These are phyloP conservation scores for Ips typographus DNA, from an alignment of 1,140 invertebrate species.

Conservation along the genomic window DNA sequence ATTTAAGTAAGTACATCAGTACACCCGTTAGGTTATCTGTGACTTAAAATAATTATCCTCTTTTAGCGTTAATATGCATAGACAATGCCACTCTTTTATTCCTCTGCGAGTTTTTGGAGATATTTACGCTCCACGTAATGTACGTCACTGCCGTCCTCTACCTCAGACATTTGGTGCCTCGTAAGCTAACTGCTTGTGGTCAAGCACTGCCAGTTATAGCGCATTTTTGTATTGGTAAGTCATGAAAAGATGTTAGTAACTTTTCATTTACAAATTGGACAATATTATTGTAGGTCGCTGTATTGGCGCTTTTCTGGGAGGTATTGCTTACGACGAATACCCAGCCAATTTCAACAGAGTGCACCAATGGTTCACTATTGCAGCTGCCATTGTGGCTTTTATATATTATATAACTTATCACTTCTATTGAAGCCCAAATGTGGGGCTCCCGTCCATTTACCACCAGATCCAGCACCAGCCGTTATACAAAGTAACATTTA, in stretches of 20 bases:
- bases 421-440: constrained; percentile 69
- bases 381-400: constrained; percentile 61
- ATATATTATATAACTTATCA: constrained; percentile 72
- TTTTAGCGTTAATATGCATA: constrained; percentile 63
- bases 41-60: not conserved
- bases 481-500: constrained; percentile 42
- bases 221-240: constrained; percentile 75
- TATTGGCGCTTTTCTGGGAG: constrained; percentile 52
- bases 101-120: constrained; percentile 73
- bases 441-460: constrained; percentile 57
- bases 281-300: constrained; percentile 38
- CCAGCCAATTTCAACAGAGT: constrained; percentile 43
- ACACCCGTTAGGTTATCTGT: too few relatives aligned
- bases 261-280: not conserved
- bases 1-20: constrained; percentile 55
- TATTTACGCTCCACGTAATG: constrained; percentile 78
- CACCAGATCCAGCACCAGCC: constrained; percentile 44
- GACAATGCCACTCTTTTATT: constrained; percentile 65
- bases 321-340: constrained; percentile 45
- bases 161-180: constrained; percentile 75
- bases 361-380: constrained; percentile 57
- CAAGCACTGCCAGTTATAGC: constrained; percentile 80
- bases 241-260: not conserved
- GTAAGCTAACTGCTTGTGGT: constrained; percentile 76
- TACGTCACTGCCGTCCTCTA: constrained; percentile 83